Base-by-base conservation (phyloP, 2,888 invertebrate species). In the Epistrophe grossulariae region DNA sequence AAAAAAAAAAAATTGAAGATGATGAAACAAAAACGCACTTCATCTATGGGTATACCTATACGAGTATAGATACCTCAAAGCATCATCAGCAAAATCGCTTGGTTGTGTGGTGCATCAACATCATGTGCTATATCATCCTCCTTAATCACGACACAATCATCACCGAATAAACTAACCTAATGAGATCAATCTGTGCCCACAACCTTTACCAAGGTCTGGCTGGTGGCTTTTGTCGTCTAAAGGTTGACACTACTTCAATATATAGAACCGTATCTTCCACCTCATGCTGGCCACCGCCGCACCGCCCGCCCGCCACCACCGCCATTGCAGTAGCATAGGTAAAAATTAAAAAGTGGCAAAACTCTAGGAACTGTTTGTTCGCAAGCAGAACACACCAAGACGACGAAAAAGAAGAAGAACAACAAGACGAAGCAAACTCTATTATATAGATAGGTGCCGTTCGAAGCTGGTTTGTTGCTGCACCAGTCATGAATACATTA, bases 121-220 rank as follows among this genome's bases (percentile, higher is more conserved):
- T 60, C 64, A 66, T 38, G 68, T 38, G 52, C 59, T 55, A 71
- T 24, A n/a, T 71, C 70, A 74, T 60, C 59, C 28, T 66, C 15
- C 70, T 40, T 77, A 77, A 72, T 72, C 66, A 38, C 66, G 52
- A 35, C 43, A 59, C 52, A 84, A 80, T 76, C 84, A 84, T 72
- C 66, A 76, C 64, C 84, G 70, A 80, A 80, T 79, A 79, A 74
- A 79, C 74, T 71, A 59, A 80, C 80, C 64, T 84, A 80, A 84
- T 80, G 71, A 84, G 74, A 80, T 84, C 76, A 84, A 84, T 80
- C 80, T 84, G 62, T 50, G 52, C 43, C 64, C 64, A 84, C 64
- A 84, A 84, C 79, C 71, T 79, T 50, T 31, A 80, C 19, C 76
- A 76, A 76, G 80, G 79, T 76, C 76, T 79, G 79, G 68, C 38